A percentile compares a stretch with the other conserved stretches of the same genome.
phyloP scores from a whole-genome alignment of 2,113 vertebrate genomes.

The Chlorocebus sabaeus region DNA sequence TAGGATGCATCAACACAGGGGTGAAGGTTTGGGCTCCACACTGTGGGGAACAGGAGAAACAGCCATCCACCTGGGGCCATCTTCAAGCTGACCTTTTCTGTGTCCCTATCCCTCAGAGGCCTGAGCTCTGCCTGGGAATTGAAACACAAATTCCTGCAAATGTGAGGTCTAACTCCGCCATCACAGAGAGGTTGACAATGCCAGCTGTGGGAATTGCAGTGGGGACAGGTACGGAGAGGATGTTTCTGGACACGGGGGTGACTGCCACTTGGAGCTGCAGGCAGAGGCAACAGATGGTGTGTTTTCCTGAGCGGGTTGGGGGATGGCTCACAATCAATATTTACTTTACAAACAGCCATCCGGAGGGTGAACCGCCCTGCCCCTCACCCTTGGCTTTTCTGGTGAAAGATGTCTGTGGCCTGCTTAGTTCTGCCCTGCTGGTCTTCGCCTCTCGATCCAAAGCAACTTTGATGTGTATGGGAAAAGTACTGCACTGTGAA shows the following conservation, averaged over 20 bases:
- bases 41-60: not conserved
- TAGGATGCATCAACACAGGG: not conserved
- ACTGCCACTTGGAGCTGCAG: not conserved
- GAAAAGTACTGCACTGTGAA: not conserved
- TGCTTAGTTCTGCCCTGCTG: slow-evolving; percentile 36
- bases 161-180: not conserved
- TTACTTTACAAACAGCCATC: not conserved
- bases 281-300: not conserved
- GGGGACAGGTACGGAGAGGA: not conserved
- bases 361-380: not conserved
- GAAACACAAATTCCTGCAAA: not conserved
- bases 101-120: not conserved
- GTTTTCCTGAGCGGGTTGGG: not conserved
- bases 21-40: not conserved
- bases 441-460: not conserved
- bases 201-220: not conserved
- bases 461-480: not conserved
- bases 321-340: rapidly evolving
- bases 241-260: not conserved
- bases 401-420: not conserved
- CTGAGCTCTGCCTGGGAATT: not conserved
- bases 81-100: no score
- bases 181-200: not conserved
- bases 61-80: rapidly evolving
- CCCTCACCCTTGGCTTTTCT: not conserved